phyloP scores from a whole-genome alignment of 2,888 invertebrate species.

The Bedellia somnulentella region DNA sequence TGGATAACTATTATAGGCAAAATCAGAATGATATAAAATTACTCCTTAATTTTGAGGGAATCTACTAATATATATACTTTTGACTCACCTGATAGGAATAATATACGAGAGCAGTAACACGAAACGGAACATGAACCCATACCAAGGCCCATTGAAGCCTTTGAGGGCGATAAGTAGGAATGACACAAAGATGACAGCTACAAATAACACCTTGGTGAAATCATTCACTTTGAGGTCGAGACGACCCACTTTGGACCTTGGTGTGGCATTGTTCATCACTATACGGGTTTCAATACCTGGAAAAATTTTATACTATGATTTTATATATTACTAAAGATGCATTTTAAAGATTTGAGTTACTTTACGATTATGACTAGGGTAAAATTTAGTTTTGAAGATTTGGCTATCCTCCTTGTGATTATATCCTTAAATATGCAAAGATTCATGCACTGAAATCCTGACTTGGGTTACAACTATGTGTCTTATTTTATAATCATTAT shows the following conservation, averaged over 20 bases:
- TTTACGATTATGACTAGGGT: too few species aligned
- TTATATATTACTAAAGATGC: too few species aligned
- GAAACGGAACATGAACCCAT: conserved; percentile 94
- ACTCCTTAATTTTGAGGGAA: too few species aligned
- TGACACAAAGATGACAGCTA: conserved; percentile 86
- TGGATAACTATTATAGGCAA: too few species aligned
- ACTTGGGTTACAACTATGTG: too few species aligned
- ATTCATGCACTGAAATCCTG: too few species aligned
- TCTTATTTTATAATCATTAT: too few species aligned
- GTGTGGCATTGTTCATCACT: conserved; percentile 97
- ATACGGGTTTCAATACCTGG: conserved; percentile 91
- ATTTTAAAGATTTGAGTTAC: too few species aligned
- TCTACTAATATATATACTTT: background rate
- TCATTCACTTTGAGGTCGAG: conserved; percentile 96
- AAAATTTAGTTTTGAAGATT: too few species aligned
- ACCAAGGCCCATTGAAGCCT: conserved; percentile 96
- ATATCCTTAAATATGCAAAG: too few species aligned
- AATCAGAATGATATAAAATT: too few species aligned
- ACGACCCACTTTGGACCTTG: conserved; percentile 93
- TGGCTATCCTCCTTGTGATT: too few species aligned
- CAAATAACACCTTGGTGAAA: conserved; percentile 91
- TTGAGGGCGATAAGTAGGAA: conserved; percentile 95
- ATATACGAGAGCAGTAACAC: conserved; percentile 98
- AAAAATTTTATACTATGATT: conserved; percentile 7
- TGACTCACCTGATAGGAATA: conserved; percentile 86